phyloP scores from a whole-genome alignment of 2,113 vertebrate species.

The Tauraco erythrolophus region DNA sequence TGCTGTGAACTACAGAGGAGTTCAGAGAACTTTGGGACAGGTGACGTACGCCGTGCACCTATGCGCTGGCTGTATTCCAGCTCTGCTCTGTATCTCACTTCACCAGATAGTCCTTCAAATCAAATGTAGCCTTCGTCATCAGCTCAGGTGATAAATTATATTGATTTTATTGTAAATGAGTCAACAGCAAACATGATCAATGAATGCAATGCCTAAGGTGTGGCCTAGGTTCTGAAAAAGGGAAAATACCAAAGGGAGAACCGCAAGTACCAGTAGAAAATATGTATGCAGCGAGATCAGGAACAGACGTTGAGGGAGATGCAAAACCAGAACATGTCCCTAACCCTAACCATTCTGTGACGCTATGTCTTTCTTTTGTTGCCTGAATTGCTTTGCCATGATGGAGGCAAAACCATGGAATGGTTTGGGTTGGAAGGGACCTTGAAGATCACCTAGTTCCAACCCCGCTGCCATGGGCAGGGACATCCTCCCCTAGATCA shows the following conservation, averaged over 20 bases:
- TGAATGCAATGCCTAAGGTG: background rate
- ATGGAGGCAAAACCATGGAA: background rate
- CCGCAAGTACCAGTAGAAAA: background rate
- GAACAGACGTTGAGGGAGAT: background rate
- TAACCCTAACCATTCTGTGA: too few species aligned
- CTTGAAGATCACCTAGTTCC: too few species aligned
- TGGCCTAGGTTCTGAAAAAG: background rate
- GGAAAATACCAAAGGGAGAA: background rate
- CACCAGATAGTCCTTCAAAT: background rate
- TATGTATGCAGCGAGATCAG: background rate
- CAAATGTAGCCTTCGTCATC: background rate
- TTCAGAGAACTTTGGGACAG: background rate
- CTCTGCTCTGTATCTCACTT: background rate
- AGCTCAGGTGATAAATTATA: background rate
- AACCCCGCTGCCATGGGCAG: too few species aligned
- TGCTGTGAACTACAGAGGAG: background rate
- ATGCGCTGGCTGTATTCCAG: background rate
- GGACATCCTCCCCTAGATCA: too few species aligned
- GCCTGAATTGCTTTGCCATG: background rate
- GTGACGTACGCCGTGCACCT: fast-evolving
- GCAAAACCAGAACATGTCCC: background rate
- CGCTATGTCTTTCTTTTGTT: fast-evolving
- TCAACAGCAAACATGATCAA: background rate
- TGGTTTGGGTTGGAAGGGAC: too few species aligned
- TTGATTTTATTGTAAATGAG: background rate